Conservation (phyloP, 2,888 invertebrate species). For the Cotesia congregata region DNA sequence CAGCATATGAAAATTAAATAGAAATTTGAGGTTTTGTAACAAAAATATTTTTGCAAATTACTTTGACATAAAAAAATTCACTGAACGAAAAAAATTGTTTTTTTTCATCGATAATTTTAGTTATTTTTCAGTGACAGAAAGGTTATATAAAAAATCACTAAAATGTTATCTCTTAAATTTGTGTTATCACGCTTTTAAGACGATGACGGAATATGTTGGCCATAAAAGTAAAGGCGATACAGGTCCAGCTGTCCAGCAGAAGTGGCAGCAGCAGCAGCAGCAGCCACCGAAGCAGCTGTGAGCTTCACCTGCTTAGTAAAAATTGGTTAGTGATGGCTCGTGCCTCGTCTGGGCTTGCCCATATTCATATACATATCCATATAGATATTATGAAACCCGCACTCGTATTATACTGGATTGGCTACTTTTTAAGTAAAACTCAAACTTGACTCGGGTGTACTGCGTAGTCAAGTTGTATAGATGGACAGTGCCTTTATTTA, state of each 20-base stretch:
- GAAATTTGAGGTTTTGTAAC: no score
- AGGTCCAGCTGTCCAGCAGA: constrained; percentile 63
- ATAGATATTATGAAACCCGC: neutral
- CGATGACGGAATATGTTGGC: constrained; percentile 20
- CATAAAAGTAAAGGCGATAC: constrained; percentile 52
- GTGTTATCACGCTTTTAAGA: constrained; percentile 7
- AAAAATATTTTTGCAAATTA: no score
- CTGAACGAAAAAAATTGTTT: no score
- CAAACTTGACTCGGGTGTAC: no score
- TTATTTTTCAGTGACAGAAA: no score
- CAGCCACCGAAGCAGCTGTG: constrained; percentile 56
- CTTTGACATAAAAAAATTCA: no score
- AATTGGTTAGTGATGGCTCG: constrained; percentile 40
- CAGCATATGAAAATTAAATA: no score
- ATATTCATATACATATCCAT: neutral
- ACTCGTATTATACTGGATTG: no score
- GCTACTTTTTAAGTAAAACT: no score
- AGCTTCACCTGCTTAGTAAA: constrained; percentile 64
- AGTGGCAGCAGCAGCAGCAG: neutral
- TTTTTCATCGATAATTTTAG: no score
- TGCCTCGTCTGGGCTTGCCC: constrained; percentile 23
- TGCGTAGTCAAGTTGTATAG: no score
- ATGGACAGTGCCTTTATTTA: neutral
- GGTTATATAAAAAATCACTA: no score
- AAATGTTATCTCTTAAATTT: neutral